These are phyloP conservation scores for Hippocampus kuda DNA, from an alignment of 2,797 vertebrate genomes.

Conservation along the genomic window DNA sequence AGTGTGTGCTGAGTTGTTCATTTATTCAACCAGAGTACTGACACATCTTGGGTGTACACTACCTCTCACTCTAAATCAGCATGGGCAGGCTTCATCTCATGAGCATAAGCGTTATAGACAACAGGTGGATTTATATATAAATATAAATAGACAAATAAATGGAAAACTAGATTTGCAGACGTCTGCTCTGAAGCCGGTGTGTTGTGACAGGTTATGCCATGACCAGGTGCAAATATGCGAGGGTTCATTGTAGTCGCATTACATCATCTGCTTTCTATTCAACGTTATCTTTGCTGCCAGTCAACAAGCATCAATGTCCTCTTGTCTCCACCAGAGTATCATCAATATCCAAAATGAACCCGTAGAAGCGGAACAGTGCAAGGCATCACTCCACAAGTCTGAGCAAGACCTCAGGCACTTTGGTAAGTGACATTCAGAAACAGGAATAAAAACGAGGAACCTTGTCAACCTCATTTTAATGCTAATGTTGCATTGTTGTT, in stretches of 20 bases:
- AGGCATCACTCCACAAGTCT: conserved; percentile 80
- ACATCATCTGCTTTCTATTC: neutral
- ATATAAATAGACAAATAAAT: no score
- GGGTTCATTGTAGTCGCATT: no score
- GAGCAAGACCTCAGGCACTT: conserved; percentile 89
- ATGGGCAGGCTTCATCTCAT: no score
- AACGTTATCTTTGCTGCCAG: neutral
- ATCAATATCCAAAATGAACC: conserved; percentile 79
- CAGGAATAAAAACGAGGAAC: neutral
- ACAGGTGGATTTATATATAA: no score
- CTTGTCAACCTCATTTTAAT: neutral
- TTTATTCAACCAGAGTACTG: no score
- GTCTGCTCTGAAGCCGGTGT: no score
- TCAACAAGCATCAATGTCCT: neutral
- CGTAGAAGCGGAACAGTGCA: conserved; percentile 69
- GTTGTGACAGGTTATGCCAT: no score
- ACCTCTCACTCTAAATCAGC: no score
- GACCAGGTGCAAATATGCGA: no score
- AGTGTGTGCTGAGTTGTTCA: neutral
- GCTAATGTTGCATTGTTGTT: neutral
- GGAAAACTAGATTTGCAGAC: no score
- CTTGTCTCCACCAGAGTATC: conserved; percentile 74
- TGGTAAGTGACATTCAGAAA: conserved; percentile 68
- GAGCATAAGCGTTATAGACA: no score
- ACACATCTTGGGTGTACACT: no score